A percentile compares a stretch with the other conserved stretches of the same genome.
phyloP scores from a whole-genome alignment of 92 coral and sea anemone species.

The Virgularia gustaviana region DNA sequence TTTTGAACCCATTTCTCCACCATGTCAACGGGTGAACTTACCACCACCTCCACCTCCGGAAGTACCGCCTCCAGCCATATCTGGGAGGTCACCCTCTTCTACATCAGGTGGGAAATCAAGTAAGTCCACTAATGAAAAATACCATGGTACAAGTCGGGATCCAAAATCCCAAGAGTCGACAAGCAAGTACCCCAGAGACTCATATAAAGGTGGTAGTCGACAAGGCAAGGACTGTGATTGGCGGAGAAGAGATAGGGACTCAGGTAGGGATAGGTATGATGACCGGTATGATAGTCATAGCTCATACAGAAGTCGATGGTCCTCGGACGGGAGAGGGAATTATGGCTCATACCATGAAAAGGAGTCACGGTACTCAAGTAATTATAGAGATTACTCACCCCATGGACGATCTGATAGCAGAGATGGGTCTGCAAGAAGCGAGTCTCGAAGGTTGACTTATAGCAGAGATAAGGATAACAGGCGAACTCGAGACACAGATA shows the following conservation, averaged over 20 bases:
- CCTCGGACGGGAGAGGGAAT: slow-evolving; percentile 54
- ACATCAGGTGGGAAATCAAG: slow-evolving; percentile 57
- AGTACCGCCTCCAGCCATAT: slow-evolving; percentile 74
- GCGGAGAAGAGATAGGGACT: slow-evolving; percentile 62
- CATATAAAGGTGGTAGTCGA: slow-evolving; percentile 61
- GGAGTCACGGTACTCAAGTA: slow-evolving; percentile 56
- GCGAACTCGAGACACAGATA: slow-evolving; percentile 56
- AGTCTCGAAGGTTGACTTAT: slow-evolving; percentile 48
- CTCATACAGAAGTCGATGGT: slow-evolving; percentile 36
- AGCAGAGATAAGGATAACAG: slow-evolving; percentile 59
- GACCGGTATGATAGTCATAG: no score
- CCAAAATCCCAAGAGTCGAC: background rate
- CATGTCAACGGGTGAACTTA: slow-evolving; percentile 46
- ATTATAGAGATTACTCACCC: slow-evolving; percentile 59
- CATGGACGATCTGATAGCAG: slow-evolving; percentile 44
- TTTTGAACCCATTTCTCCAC: slow-evolving; percentile 96
- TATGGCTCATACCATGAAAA: slow-evolving; percentile 63
- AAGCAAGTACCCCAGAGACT: slow-evolving; percentile 16
- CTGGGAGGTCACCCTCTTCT: slow-evolving; percentile 41
- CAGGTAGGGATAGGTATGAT: slow-evolving; percentile 53
- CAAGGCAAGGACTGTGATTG: slow-evolving; percentile 59
- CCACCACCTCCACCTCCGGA: slow-evolving; percentile 72
- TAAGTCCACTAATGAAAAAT: slow-evolving; percentile 56
- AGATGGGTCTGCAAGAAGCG: slow-evolving; percentile 48
- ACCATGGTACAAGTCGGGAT: background rate